Evolutionary conservation across 2,797 vertebrate genomes (phyloP).

Genomic region (Neosilurus mollespiculum): DNA sequence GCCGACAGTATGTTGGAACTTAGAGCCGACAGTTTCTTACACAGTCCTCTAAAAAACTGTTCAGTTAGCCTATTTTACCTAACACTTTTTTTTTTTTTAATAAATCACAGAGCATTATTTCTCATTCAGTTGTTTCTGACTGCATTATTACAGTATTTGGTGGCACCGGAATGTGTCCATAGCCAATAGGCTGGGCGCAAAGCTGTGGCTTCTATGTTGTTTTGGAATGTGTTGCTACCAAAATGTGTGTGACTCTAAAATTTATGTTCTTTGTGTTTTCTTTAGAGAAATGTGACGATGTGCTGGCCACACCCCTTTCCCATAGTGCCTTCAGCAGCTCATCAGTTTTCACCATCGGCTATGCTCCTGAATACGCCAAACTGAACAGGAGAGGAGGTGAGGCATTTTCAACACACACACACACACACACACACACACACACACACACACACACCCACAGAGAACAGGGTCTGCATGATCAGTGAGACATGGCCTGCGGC

Average conservation of each 20-base stretch:
- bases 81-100: too few relatives aligned
- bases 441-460: neutral
- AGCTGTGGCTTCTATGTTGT: neutral
- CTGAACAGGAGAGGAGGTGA: conserved; percentile 93
- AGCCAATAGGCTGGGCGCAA: neutral
- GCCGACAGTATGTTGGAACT: too few relatives aligned
- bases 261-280: conserved; percentile 28
- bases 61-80: neutral
- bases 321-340: conserved; percentile 91
- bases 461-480: neutral
- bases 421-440: conserved; percentile 26
- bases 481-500: neutral
- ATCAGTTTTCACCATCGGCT: conserved; percentile 86
- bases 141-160: neutral
- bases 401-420: neutral
- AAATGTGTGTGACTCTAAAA: neutral
- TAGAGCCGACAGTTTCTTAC: too few relatives aligned
- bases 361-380: conserved; percentile 90
- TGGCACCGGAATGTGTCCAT: neutral
- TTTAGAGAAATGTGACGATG: conserved; percentile 94
- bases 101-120: neutral
- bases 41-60: neutral
- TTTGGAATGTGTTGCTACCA: too few relatives aligned
- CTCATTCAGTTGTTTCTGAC: neutral
- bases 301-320: conserved; percentile 80